Evolutionary conservation across 2,113 vertebrate species (phyloP), one percentile per base, ranked within the genome.

Genomic region (Eonycteris spelaea): DNA sequence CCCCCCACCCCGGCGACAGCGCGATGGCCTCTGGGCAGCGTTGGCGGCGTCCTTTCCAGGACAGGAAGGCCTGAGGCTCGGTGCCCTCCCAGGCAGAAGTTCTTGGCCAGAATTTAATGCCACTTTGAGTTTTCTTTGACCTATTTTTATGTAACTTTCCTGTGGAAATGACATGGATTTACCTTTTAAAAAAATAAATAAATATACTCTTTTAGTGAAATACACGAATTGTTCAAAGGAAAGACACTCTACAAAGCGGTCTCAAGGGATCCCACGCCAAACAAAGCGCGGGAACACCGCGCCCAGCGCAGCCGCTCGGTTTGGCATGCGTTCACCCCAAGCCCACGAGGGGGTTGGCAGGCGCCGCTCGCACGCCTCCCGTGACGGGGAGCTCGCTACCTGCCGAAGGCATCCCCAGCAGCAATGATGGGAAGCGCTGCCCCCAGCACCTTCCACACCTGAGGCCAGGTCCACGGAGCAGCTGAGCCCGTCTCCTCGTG

Each of bases 401-500:
- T 45, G 0, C 1, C 55, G 11, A 22, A 51, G 30, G 28, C n/a
- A 11, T 11, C 79, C 18, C 3, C 0, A 18, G 10, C 16, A 5
- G 21, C n/a, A 12, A 30, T 0, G 2, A 48, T 6, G 48, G 40
- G 59, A 59, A 67, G 3, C 0, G 6, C 61, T 22, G 21, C 74
- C 55, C 45, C 65, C 10, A 0, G 65, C 28, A 33, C 28, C 7
- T 2, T 45, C 35, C 28, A 1, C 43, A 2, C 21, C 26, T 0
- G 3, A 80, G 65, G 87, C 78, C 51, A n/a, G 45, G 59, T 26
- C n/a, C 33, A 3, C 57, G 30, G 65, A 15, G 33, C 30, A 6
- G 19, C 73, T 1, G 1, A 0, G 1, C 0, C 8, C n/a, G 45
- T 21, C 14, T 21, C 4, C 57, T n/a, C 13, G 1, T 0, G 7